A percentile compares a stretch with the other conserved stretches of the same genome.
These are phyloP conservation scores for Pristionchus japonicus DNA, from an alignment of 2,888 invertebrate genomes.

Conservation along the genomic window DNA sequence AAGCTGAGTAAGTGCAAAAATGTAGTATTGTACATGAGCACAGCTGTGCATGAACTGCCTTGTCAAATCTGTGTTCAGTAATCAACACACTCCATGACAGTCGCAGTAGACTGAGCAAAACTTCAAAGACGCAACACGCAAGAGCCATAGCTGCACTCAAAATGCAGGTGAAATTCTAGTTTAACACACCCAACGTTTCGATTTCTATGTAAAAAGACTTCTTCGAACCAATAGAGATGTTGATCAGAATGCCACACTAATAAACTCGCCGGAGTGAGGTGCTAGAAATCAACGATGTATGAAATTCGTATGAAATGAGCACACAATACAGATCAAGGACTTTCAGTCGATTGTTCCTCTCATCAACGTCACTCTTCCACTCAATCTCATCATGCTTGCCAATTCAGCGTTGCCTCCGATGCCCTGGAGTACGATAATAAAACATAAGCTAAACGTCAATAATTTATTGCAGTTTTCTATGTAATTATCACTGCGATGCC, in stretches of 20 bases:
- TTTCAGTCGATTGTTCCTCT: conserved; percentile 9
- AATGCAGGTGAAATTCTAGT: too few species aligned
- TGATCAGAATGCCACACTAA: background rate
- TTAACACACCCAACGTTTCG: too few species aligned
- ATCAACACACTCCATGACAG: background rate
- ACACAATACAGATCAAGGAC: background rate
- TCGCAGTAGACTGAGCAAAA: background rate
- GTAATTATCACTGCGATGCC: background rate
- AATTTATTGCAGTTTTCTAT: background rate
- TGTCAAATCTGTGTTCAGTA: too few species aligned
- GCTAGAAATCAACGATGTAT: too few species aligned
- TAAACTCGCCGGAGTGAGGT: too few species aligned
- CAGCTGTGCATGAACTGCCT: too few species aligned
- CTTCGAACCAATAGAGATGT: background rate
- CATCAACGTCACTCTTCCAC: background rate
- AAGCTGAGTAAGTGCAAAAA: background rate
- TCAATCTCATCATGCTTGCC: background rate
- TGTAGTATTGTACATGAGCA: background rate
- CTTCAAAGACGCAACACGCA: background rate
- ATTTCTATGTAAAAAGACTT: too few species aligned
- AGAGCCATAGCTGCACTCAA: background rate
- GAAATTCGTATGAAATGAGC: background rate
- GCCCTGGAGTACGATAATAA: background rate
- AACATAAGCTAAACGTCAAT: background rate
- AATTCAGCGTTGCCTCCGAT: background rate